These are phyloP conservation scores for Neodiprion lecontei DNA, from an alignment of 1,140 invertebrate species.

Conservation along the genomic window DNA sequence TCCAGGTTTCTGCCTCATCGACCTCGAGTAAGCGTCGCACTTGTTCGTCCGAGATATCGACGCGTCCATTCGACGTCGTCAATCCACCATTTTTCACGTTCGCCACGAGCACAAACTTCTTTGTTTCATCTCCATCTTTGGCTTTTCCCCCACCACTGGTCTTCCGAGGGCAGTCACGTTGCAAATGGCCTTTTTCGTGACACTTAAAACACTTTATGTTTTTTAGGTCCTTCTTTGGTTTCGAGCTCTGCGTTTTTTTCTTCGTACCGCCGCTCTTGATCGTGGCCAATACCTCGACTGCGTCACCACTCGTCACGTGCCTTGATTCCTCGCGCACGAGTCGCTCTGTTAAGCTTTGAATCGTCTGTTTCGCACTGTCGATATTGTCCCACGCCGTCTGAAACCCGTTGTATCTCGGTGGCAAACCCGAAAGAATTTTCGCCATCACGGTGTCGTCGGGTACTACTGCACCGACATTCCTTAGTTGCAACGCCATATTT, in stretches of 20 bases:
- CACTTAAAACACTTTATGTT: constrained; percentile 17
- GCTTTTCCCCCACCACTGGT: background rate
- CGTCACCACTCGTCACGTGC: background rate
- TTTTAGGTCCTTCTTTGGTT: no score
- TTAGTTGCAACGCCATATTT: constrained; percentile 24
- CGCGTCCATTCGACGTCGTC: background rate
- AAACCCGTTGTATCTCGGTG: constrained; percentile 13
- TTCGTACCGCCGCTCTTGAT: constrained; percentile 5
- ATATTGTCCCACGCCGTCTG: constrained; percentile 22
- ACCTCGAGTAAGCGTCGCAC: background rate
- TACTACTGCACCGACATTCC: constrained; percentile 20
- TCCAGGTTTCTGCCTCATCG: constrained; percentile 21
- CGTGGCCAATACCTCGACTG: constrained; percentile 3
- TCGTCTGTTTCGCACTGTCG: constrained; percentile 9
- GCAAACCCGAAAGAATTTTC: constrained; percentile 27
- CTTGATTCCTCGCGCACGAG: constrained; percentile 15
- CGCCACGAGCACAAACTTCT: constrained; percentile 13
- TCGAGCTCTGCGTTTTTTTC: background rate
- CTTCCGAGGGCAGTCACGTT: constrained; percentile 18
- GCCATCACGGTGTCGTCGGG: constrained; percentile 22
- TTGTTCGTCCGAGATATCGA: constrained; percentile 3
- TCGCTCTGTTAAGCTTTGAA: background rate
- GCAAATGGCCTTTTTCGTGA: constrained; percentile 25
- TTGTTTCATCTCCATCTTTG: background rate
- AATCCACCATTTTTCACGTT: constrained; percentile 6